Conservation (phyloP, 2,888 invertebrate genomes). For the Punctoribates punctum region DNA sequence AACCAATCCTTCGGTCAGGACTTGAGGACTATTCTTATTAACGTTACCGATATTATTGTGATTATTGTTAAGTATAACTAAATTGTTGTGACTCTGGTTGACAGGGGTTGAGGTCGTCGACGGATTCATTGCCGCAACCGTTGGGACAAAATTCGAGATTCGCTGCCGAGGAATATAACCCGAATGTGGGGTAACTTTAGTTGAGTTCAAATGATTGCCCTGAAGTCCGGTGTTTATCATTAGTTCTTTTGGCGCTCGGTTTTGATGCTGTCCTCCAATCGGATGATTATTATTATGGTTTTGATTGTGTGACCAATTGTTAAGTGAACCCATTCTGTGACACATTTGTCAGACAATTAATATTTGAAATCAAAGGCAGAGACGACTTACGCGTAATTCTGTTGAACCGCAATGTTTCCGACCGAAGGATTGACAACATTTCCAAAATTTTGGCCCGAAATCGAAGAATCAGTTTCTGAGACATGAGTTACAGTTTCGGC, state of each 20-base stretch:
- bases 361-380: background rate
- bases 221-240: background rate
- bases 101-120: constrained; percentile 33
- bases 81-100: constrained; percentile 1
- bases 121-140: background rate
- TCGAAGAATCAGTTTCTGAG: constrained; percentile 18
- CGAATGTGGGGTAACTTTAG: constrained; percentile 25
- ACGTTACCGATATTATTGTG: constrained; percentile 22
- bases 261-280: background rate
- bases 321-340: background rate
- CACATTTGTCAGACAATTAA: background rate
- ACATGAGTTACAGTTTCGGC: constrained; percentile 26
- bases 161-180: constrained; percentile 21
- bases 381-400: background rate
- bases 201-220: background rate
- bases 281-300: constrained; percentile 9
- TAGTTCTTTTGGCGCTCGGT: background rate
- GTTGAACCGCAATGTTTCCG: constrained; percentile 10
- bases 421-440: background rate
- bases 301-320: constrained; percentile 22
- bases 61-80: constrained; percentile 19
- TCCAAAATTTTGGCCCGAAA: constrained; percentile 27
- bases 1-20: background rate
- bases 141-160: constrained; percentile 20
- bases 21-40: constrained; percentile 11